Evolutionary conservation across 2,113 vertebrate genomes (phyloP), one percentile per base, ranked within the genome.

Genomic region (Terrapene triunguis): DNA sequence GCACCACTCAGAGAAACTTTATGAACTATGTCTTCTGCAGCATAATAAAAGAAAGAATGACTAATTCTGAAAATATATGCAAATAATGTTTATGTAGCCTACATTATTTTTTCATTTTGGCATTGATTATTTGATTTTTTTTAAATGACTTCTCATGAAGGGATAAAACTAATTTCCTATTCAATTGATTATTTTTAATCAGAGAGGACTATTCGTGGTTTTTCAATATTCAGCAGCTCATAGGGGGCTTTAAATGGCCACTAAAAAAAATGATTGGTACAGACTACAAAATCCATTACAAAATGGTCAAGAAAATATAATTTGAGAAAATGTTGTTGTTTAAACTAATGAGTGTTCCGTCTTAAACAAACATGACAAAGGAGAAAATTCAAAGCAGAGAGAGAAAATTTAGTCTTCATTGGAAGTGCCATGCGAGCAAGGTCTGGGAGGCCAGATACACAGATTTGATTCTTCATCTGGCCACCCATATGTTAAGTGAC

Each of bases 141-240:
- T n/a, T 90, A 80, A 84, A 83, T 10, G 16, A 87, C 69, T 95
- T 83, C 54, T 85, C 35, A 83, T 47, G 57, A 74, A 53, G n/a
- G 87, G 47, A 89, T 85, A 62, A 94, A 95, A 89, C 47, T 88
- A 3, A 85, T 81, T 95, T 90, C 82, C 48, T 44, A 80, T 38
- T 47, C 42, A 85, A 88, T 27, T 85, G 82, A 92, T 88, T 94
- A 42, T 78, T 92, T 94, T 95, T 80, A 93, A 89, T 95, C 19
- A 78, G 42, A 16, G 32, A 24, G 86, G 88, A 59, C 42, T 93
- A 89, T 74, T 87, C 85, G 65, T 92, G 84, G 89, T 59, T 93
- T 95, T 78, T 84, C 95, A 88, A 57, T 93, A 89, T 82, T 89
- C 93, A 76, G 79, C 62, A 44, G 7, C 27, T 91, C 74, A 62